A percentile compares a stretch with the other conserved stretches of the same genome.
phyloP scores from a whole-genome alignment of 92 coral and sea anemone species.

The Montipora capitata region DNA sequence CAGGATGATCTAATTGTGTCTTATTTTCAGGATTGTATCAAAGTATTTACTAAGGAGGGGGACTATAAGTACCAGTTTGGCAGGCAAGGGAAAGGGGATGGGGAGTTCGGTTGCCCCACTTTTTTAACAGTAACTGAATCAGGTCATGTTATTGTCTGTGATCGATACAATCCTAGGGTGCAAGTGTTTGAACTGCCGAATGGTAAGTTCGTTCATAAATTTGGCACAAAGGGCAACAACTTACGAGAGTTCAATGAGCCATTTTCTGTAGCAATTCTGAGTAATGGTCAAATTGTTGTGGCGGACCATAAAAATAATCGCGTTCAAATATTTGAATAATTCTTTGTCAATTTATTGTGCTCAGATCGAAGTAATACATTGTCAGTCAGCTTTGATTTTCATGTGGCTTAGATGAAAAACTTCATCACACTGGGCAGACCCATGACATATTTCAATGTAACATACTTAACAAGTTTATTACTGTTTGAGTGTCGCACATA shows the following conservation, averaged over 20 bases:
- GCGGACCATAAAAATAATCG: not conserved
- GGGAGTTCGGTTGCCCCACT: too few relatives aligned
- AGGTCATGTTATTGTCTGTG: constrained; percentile 5
- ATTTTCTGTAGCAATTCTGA: not conserved
- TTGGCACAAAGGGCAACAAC: not conserved
- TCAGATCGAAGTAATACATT: too few relatives aligned
- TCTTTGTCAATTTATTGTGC: too few relatives aligned
- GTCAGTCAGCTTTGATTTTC: too few relatives aligned
- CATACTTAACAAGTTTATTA: too few relatives aligned
- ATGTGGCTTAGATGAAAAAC: too few relatives aligned
- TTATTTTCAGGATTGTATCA: too few relatives aligned
- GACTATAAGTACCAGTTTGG: not conserved
- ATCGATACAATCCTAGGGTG: not conserved
- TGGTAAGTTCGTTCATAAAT: not conserved
- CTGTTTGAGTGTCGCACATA: too few relatives aligned
- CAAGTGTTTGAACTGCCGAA: not conserved
- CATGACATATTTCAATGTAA: too few relatives aligned
- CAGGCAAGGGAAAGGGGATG: too few relatives aligned
- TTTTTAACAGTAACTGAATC: not conserved
- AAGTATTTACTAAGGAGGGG: constrained; percentile 10
- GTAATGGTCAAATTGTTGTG: constrained; percentile 8
- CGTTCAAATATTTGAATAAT: not conserved
- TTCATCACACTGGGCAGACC: too few relatives aligned
- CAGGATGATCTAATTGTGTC: constrained; percentile 1
- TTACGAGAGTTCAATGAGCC: not conserved